Evolutionary conservation across 2,113 vertebrate genomes (phyloP), one percentile per base, ranked within the genome.

Genomic region (Misgurnus mizolepis): DNA sequence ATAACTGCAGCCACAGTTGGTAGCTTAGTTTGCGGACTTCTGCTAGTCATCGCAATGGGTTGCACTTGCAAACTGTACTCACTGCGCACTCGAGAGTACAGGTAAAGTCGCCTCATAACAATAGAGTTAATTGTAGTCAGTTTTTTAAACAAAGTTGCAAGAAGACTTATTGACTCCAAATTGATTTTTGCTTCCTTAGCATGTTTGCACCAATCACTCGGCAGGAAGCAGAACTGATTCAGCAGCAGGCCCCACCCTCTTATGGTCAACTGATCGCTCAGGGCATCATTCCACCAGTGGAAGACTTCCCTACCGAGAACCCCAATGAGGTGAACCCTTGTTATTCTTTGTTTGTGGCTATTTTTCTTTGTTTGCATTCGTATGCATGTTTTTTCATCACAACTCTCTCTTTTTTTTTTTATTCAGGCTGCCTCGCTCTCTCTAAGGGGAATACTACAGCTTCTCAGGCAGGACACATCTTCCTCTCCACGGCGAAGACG

Each of bases 201-300:
- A 84, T 96, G 87, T 95, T 97, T 69, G 93, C 96, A 0, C 95
- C 95, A 4, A 93, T 97, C 11, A 95, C 92, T 15, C 94, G 94
- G 0, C 93, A 94, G 85, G 96, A 97, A 82, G 95, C 95, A 0
- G 93, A 94, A 88, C 87, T 97, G 18, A 93, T 96, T 47, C 96
- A 96, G 83, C 95, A 95, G 85, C 95, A 96, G 87, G 96, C 96
- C 0, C 96, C 96, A 0, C 96, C 96, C 0, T 97, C 96, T 45
- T 97, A 97, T 0, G 96, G 96, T 75, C 95, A 97, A 85, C 92
- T 97, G 76, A 97, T 97, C 0, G 96, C 96, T 7, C 95, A 96
- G 85, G 96, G 96, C 0, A 91, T 94, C 84, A 96, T 97, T 77
- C 95, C 96, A 0, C 95, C 96, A 8, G 95, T 97, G 10, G 95